These are phyloP conservation scores for human (Homo sapiens) DNA, from an alignment of 2,113 vertebrate genomes.

Conservation along the genomic window DNA sequence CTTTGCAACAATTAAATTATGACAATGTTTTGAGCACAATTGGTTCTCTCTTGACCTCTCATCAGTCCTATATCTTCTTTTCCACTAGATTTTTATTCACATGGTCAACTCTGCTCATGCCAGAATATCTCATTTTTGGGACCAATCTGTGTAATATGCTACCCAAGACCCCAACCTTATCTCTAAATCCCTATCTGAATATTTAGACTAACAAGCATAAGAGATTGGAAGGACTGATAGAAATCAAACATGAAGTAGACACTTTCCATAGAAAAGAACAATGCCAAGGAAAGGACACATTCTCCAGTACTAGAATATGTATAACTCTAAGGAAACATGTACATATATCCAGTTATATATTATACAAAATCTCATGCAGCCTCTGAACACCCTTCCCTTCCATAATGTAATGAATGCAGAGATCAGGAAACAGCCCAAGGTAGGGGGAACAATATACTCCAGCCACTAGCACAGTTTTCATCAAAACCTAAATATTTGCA, in stretches of 20 bases:
- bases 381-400: not conserved
- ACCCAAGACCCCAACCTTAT: not conserved
- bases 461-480: not conserved
- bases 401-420: not conserved
- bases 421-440: not conserved
- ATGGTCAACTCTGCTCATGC: not conserved
- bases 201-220: not conserved
- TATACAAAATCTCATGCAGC: not conserved
- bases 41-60: not conserved
- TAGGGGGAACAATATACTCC: not conserved
- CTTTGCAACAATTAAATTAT: conserved; percentile 24
- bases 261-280: not conserved
- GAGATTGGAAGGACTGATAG: not conserved
- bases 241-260: not conserved
- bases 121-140: not conserved
- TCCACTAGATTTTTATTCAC: not conserved
- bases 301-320: not conserved
- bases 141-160: not conserved
- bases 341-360: too few species aligned
- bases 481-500: not conserved
- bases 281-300: not conserved
- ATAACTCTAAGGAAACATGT: not conserved
- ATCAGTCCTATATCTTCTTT: not conserved
- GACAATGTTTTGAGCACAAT: conserved; percentile 18
- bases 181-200: not conserved